Evolutionary conservation across 1,140 invertebrate genomes (phyloP).

Genomic region (Pinna nobilis): DNA sequence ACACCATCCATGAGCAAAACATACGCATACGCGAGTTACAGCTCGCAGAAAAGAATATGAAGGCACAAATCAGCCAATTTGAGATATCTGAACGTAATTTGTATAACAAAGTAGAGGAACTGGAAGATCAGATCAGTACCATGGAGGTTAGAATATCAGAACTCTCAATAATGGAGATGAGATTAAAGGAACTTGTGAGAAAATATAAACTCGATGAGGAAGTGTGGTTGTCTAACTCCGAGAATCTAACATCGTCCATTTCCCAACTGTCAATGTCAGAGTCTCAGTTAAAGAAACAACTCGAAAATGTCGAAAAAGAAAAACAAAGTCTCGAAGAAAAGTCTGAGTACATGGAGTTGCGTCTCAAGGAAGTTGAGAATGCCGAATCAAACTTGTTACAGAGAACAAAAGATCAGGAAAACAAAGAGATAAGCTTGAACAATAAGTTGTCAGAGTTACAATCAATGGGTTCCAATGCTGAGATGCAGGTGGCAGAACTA

Average conservation of each 20-base stretch:
- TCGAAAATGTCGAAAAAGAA: slow-evolving; percentile 63
- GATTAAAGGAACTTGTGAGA: slow-evolving; percentile 62
- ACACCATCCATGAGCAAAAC: slow-evolving; percentile 69
- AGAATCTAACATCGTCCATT: slow-evolving; percentile 59
- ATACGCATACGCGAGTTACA: slow-evolving; percentile 62
- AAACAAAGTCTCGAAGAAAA: slow-evolving; percentile 58
- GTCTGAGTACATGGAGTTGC: slow-evolving; percentile 58
- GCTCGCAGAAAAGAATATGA: slow-evolving; percentile 63
- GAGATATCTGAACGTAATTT: slow-evolving; percentile 59
- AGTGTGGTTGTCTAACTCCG: slow-evolving; percentile 61
- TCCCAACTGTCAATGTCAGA: slow-evolving; percentile 63
- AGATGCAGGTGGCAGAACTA: slow-evolving; percentile 59
- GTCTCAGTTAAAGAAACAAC: slow-evolving; percentile 55
- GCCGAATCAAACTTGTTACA: slow-evolving; percentile 59
- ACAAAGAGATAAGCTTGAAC: slow-evolving; percentile 59
- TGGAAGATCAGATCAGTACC: slow-evolving; percentile 55
- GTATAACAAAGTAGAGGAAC: slow-evolving; percentile 56
- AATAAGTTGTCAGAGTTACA: slow-evolving; percentile 56
- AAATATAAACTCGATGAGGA: slow-evolving; percentile 67
- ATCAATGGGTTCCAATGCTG: slow-evolving; percentile 57
- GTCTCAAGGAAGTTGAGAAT: slow-evolving; percentile 64
- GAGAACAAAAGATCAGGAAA: slow-evolving; percentile 62
- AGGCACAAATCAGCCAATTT: slow-evolving; percentile 60
- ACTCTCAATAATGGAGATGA: slow-evolving; percentile 57
- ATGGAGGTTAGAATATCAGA: slow-evolving; percentile 61